A percentile compares a stretch with the other conserved stretches of the same genome.
Evolutionary conservation across 2,888 invertebrate species (phyloP).

Genomic region (Camponotus fellah): DNA sequence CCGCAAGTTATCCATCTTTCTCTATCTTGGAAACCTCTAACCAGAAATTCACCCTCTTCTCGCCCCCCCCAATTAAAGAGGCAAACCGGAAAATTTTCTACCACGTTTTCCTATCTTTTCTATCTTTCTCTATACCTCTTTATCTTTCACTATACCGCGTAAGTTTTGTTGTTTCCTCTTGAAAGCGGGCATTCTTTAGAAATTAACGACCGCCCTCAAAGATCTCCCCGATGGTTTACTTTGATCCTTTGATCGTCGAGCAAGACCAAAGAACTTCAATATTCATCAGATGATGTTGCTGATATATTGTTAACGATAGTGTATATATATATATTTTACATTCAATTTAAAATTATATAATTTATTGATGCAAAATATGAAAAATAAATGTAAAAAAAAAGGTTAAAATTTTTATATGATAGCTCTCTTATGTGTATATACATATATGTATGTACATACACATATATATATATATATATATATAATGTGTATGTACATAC

Average conservation of each 20-base stretch:
- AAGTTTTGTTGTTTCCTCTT: conserved; percentile 15
- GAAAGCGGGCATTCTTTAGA: conserved; percentile 6
- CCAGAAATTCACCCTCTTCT: neutral
- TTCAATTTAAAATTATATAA: conserved; percentile 16
- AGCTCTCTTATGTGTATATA: neutral
- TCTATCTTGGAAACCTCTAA: conserved; percentile 22
- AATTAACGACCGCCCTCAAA: conserved; percentile 39
- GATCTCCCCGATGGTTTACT: conserved; percentile 25
- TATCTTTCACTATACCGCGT: neutral
- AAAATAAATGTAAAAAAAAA: neutral
- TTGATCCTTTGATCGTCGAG: conserved; percentile 29
- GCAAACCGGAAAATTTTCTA: conserved; percentile 41
- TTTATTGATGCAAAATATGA: neutral
- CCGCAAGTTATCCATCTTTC: conserved; percentile 38
- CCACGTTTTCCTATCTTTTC: conserved; percentile 29
- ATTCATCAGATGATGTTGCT: conserved; percentile 1
- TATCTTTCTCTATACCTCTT: conserved; percentile 11
- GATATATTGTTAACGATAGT: conserved; percentile 14
- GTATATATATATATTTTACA: neutral
- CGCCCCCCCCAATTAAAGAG: conserved; percentile 42
- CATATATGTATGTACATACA: no score
- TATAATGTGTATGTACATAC: no score
- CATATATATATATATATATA: no score
- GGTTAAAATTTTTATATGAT: neutral
- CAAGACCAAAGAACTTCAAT: conserved; percentile 20